Percentiles rank a stretch among this genome's conserved stretches.
These are phyloP conservation scores for Cantharis lateralis DNA, from an alignment of 2,888 invertebrate species.

Conservation along the genomic window DNA sequence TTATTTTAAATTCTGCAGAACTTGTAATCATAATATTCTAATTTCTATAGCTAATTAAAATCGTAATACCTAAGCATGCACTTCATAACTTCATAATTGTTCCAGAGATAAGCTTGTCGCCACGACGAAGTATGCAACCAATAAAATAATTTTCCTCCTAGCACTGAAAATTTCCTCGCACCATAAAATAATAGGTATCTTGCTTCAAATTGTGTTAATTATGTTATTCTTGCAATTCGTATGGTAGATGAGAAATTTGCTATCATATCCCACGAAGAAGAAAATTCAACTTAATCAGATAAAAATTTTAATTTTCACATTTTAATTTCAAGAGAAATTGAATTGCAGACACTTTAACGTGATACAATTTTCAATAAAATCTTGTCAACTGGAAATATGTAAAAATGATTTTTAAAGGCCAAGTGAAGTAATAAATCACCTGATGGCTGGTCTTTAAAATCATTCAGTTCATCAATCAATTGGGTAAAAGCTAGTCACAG, in stretches of 20 bases:
- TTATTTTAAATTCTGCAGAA: background rate
- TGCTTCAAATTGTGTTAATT: background rate
- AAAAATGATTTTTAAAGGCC: background rate
- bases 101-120: background rate
- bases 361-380: background rate
- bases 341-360: background rate
- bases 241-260: background rate
- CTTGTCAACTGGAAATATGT: background rate
- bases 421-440: background rate
- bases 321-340: background rate
- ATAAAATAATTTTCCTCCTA: background rate
- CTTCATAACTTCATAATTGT: background rate
- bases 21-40: background rate
- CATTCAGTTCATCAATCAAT: background rate
- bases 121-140: background rate
- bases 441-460: background rate
- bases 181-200: too few relatives aligned
- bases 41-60: background rate
- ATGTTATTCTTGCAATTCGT: too few relatives aligned
- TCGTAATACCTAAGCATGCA: background rate
- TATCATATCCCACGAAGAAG: background rate
- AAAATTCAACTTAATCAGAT: background rate
- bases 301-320: background rate
- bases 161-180: background rate
- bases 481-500: background rate